Percentiles rank a stretch among this genome's conserved stretches.
phyloP scores from a whole-genome alignment of 1,140 invertebrate species.

The Anoplophora glabripennis region DNA sequence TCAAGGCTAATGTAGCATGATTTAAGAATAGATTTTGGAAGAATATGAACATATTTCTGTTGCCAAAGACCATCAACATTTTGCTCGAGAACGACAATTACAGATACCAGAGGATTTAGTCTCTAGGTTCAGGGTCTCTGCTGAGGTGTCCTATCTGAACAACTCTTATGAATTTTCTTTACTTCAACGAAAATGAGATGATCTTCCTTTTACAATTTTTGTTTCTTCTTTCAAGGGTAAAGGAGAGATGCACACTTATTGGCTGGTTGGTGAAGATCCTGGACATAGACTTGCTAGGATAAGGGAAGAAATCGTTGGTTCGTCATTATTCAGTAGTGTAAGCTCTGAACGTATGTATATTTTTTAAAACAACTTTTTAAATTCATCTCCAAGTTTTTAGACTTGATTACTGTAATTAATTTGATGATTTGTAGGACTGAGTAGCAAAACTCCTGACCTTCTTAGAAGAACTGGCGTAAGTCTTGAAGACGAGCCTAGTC shows the following conservation, averaged over 20 bases:
- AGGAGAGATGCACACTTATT: constrained; percentile 73
- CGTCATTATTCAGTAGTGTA: constrained; percentile 42
- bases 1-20: too few relatives aligned
- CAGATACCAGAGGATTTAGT: too few relatives aligned
- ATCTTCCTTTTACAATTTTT: not conserved
- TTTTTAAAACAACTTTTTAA: too few relatives aligned
- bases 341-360: constrained; percentile 43
- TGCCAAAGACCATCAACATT: too few relatives aligned
- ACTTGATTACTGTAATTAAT: constrained; percentile 8
- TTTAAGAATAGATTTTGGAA: not conserved
- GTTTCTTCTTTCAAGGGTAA: constrained; percentile 58
- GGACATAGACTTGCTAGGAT: constrained; percentile 40
- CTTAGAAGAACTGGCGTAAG: constrained; percentile 31
- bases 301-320: constrained; percentile 41
- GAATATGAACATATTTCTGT: too few relatives aligned
- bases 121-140: too few relatives aligned
- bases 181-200: too few relatives aligned
- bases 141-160: too few relatives aligned
- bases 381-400: too few relatives aligned
- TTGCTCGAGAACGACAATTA: too few relatives aligned
- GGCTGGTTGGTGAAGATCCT: constrained; percentile 65
- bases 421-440: constrained; percentile 36
- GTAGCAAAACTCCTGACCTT: constrained; percentile 44
- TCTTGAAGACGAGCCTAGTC: constrained; percentile 13
- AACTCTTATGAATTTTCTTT: too few relatives aligned